Conservation (phyloP, 2,113 vertebrate genomes). For the Entomyzon cyanotis region DNA sequence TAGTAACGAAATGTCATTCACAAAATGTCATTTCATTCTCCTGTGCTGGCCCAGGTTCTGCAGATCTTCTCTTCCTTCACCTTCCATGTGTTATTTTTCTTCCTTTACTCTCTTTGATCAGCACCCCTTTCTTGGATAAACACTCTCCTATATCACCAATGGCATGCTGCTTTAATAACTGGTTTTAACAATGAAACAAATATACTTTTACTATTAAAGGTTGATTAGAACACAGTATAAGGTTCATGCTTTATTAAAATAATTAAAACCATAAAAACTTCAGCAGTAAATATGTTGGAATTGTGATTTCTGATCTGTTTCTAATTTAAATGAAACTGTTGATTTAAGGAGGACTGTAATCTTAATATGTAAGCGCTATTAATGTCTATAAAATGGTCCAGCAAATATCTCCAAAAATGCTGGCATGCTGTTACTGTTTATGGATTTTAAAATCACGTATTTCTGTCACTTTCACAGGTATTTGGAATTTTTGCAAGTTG, state of each 20-base stretch:
- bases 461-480: constrained; percentile 65
- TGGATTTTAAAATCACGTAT: not conserved
- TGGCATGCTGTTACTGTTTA: not conserved
- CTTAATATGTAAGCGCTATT: not conserved
- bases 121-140: not conserved
- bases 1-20: not conserved
- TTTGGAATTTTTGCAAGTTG: constrained; percentile 82
- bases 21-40: not conserved
- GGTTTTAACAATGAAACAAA: not conserved
- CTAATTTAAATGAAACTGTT: not conserved
- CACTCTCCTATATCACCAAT: not conserved
- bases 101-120: not conserved
- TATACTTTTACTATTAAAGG: not conserved
- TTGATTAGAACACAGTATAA: not conserved
- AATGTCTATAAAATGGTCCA: not conserved
- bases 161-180: not conserved
- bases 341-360: not conserved
- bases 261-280: not conserved
- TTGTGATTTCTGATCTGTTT: not conserved
- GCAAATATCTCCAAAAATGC: not conserved
- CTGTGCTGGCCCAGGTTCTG: not conserved
- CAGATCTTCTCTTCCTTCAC: not conserved
- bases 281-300: not conserved
- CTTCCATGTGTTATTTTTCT: not conserved
- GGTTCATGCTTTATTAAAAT: not conserved